phyloP scores from a whole-genome alignment of 1,140 invertebrate species.

The Chironomus tepperi region DNA sequence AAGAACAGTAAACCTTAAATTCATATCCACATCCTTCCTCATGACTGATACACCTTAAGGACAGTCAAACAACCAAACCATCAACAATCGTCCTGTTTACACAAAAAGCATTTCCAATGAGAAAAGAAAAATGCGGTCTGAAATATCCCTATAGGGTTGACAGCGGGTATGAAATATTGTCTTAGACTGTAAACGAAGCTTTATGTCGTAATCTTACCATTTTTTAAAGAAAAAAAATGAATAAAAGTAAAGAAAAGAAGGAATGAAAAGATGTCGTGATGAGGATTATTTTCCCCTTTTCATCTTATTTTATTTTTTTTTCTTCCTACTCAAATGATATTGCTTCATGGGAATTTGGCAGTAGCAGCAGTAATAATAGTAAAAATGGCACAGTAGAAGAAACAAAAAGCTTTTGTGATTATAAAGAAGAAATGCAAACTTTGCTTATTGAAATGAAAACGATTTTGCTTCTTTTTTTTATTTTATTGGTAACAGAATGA shows the following conservation, averaged over 20 bases:
- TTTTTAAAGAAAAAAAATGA: not conserved
- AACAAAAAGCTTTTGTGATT: not conserved
- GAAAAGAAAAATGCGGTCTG: not conserved
- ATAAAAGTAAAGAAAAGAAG: not conserved
- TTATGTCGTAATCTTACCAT: slow-evolving; percentile 21
- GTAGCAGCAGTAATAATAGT: not conserved
- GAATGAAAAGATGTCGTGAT: not conserved
- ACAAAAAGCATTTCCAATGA: too few relatives aligned
- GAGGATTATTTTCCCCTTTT: slow-evolving; percentile 10
- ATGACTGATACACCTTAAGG: too few relatives aligned
- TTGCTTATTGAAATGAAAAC: slow-evolving; percentile 14
- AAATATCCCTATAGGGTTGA: slow-evolving; percentile 17
- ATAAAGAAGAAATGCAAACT: slow-evolving; percentile 9
- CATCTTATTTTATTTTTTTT: not conserved
- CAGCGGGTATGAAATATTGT: slow-evolving; percentile 20
- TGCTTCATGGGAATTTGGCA: slow-evolving; percentile 6
- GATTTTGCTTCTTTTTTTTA: not conserved
- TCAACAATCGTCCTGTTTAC: too few relatives aligned
- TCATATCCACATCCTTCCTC: too few relatives aligned
- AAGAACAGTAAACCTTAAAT: too few relatives aligned
- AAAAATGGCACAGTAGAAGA: not conserved
- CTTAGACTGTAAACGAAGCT: slow-evolving; percentile 23
- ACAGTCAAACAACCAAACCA: too few relatives aligned
- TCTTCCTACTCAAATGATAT: not conserved
- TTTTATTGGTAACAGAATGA: too few relatives aligned